phyloP scores from a whole-genome alignment of 2,113 vertebrate species.

The Condylura cristata region DNA sequence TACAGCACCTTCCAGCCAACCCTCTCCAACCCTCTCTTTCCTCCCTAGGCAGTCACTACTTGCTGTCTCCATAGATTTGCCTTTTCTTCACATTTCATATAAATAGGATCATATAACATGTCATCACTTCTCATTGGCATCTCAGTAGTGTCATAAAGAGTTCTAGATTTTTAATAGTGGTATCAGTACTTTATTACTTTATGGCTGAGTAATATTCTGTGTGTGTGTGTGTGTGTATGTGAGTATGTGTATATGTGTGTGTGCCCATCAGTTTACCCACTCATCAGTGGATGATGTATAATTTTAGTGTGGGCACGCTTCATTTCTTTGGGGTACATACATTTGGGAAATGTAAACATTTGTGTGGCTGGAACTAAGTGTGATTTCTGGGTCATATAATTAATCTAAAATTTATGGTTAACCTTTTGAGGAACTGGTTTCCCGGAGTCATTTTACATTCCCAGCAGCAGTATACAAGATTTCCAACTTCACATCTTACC shows the following conservation, averaged over 20 bases:
- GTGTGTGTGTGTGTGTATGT: not conserved
- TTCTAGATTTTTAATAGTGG: not conserved
- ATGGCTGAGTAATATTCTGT: not conserved
- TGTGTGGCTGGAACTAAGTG: not conserved
- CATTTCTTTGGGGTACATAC: not conserved
- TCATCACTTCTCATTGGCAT: not conserved
- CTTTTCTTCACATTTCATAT: not conserved
- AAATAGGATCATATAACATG: not conserved
- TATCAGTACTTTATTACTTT: not conserved
- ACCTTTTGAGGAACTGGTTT: not conserved
- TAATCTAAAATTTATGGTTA: not conserved
- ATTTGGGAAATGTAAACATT: not conserved
- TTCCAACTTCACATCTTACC: not conserved
- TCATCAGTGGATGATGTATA: not conserved
- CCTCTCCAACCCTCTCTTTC: not conserved
- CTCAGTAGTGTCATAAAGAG: not conserved
- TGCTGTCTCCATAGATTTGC: not conserved
- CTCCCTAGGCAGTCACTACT: not conserved
- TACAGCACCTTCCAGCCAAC: not conserved
- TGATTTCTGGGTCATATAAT: not conserved
- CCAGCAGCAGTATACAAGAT: not conserved
- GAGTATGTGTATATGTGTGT: not conserved
- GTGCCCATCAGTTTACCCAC: not conserved
- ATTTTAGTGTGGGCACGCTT: not conserved
- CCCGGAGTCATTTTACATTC: not conserved